phyloP scores from a whole-genome alignment of 1,140 invertebrate species.

The Phocides pigmalion region DNA sequence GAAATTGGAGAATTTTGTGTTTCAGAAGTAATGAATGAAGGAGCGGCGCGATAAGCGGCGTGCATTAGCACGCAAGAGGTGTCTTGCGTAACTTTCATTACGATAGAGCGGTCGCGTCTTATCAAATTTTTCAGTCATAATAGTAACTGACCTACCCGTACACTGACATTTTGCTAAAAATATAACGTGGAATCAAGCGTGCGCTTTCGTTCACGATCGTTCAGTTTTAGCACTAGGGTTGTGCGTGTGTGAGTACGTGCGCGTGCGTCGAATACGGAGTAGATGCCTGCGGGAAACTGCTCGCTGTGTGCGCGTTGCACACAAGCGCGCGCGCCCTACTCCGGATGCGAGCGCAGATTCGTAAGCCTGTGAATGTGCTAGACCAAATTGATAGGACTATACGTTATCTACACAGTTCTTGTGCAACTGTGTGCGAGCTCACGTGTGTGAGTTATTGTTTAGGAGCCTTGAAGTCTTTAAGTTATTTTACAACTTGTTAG shows the following conservation, averaged over 20 bases:
- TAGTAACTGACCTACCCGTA: constrained; percentile 76
- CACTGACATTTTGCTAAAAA: constrained; percentile 72
- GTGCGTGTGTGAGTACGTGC: constrained; percentile 44
- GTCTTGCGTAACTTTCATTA: constrained; percentile 53
- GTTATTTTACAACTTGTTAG: constrained; percentile 67
- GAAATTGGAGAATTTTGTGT: constrained; percentile 19
- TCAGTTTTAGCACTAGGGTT: constrained; percentile 52
- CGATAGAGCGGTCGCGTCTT: constrained; percentile 48
- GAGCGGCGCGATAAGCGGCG: constrained; percentile 24
- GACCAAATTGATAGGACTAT: constrained; percentile 74
- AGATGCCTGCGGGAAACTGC: constrained; percentile 55
- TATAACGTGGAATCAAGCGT: constrained; percentile 59
- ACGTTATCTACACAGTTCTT: constrained; percentile 61
- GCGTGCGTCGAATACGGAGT: constrained; percentile 46
- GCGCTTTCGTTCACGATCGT: constrained; percentile 68
- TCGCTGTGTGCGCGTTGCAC: constrained; percentile 52
- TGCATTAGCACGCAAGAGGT: constrained; percentile 17
- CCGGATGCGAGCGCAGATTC: constrained; percentile 80
- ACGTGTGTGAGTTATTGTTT: constrained; percentile 71
- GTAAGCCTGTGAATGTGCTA: constrained; percentile 74
- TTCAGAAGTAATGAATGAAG: constrained; percentile 28
- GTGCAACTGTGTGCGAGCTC: constrained; percentile 49
- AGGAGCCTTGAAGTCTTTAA: constrained; percentile 72
- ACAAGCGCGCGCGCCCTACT: constrained; percentile 65
- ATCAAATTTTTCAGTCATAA: constrained; percentile 74